Conservation (phyloP, 2,113 vertebrate genomes). For the Oncorhynchus gorbuscha region DNA sequence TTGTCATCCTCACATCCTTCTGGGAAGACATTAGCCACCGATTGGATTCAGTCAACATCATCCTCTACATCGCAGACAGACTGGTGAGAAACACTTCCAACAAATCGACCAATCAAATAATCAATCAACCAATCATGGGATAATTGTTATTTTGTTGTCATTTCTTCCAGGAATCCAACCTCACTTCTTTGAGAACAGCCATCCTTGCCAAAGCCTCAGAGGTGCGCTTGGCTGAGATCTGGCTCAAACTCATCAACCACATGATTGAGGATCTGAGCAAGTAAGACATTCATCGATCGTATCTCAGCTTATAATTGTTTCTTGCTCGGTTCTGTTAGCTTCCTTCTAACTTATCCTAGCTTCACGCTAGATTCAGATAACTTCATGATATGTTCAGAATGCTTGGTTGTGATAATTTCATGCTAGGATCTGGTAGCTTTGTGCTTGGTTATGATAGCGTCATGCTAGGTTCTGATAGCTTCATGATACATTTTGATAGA, state of each 20-base stretch:
- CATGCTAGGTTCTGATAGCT: no score
- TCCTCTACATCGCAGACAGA: slow-evolving; percentile 79
- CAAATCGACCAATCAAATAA: not conserved
- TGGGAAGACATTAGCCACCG: slow-evolving; percentile 98
- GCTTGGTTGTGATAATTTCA: no score
- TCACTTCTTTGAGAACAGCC: slow-evolving; percentile 81
- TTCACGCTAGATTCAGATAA: no score
- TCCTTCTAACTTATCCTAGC: no score
- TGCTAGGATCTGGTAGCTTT: no score
- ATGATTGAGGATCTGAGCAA: slow-evolving; percentile 81
- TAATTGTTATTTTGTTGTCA: no score
- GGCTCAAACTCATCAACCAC: slow-evolving; percentile 86
- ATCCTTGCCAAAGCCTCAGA: slow-evolving; percentile 81
- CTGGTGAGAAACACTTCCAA: slow-evolving; percentile 77
- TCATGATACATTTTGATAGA: no score
- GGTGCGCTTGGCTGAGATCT: slow-evolving; percentile 76
- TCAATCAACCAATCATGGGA: no score
- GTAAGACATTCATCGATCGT: slow-evolving; percentile 41
- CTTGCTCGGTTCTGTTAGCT: no score
- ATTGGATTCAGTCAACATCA: slow-evolving; percentile 82
- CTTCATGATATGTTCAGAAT: no score
- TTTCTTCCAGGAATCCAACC: no score
- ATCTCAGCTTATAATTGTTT: not conserved
- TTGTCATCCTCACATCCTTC: slow-evolving; percentile 89
- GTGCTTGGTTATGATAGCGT: no score